Evolutionary conservation across 2,113 vertebrate genomes (phyloP).

Genomic region (Amblyopsis rosae): DNA sequence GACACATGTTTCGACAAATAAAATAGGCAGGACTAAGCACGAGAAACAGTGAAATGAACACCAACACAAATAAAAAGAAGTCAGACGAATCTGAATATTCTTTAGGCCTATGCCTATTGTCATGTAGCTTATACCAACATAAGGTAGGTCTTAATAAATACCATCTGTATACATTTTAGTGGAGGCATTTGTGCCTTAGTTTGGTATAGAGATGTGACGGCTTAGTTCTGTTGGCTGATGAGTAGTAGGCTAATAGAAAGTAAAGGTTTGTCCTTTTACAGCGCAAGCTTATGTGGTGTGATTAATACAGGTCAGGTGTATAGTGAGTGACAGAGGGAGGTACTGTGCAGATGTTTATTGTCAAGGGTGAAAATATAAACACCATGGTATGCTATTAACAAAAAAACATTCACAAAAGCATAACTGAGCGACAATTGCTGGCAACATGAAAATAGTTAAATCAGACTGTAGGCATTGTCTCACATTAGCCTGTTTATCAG

Average conservation of each 20-base stretch:
- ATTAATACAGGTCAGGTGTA: conserved; percentile 42
- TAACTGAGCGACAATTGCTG: conserved; percentile 30
- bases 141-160: not conserved
- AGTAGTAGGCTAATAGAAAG: not conserved
- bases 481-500: too few relatives aligned
- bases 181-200: not conserved
- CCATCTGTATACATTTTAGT: not conserved
- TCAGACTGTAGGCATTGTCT: too few relatives aligned
- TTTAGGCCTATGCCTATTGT: too few relatives aligned
- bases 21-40: conserved; percentile 8
- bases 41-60: too few relatives aligned
- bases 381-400: conserved; percentile 10
- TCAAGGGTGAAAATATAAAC: conserved; percentile 7
- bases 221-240: not conserved
- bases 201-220: not conserved
- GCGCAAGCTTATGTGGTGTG: not conserved
- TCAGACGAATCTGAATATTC: too few relatives aligned
- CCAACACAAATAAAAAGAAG: too few relatives aligned
- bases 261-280: not conserved
- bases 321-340: conserved; percentile 10
- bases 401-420: conserved; percentile 39
- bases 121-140: too few relatives aligned
- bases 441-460: too few relatives aligned
- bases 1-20: not conserved
- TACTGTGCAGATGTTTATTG: conserved; percentile 12